Evolutionary conservation across 2,113 vertebrate genomes (phyloP), one percentile per base, ranked within the genome.

Genomic region (pig (Sus scrofa)): DNA sequence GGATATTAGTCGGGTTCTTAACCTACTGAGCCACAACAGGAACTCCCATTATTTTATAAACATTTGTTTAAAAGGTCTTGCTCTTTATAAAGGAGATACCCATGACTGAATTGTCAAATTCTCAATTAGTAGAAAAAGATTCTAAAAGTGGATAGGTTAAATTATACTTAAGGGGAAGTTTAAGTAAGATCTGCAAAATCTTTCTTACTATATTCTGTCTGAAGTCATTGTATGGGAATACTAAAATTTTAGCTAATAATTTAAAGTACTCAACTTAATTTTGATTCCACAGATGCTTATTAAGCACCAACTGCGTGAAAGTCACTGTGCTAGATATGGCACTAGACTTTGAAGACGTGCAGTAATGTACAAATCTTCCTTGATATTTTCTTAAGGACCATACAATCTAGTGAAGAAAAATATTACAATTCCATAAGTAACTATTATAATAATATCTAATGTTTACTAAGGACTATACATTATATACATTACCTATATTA

Each of bases 131-230:
- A 37, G 19, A 71, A 86, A 86, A 93, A 7, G 62, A 37, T 82
- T 96, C 73, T 77, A 92, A 93, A 91, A 88, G 60, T 81, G 30
- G 10, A 3, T 84, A 32, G 30, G 32, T 90, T 87, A 84, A 92
- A 84, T 50, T 86, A 10, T 79, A 50, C 26, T 39, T 52, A n/a
- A 75, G 10, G 7, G 2, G 65, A 87, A 71, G 19, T 10, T 84
- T 32, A 30, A 82, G 4, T 27, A 68, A 92, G 12, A 4, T n/a
- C 32, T 82, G 10, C 9, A 88, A 91, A 44, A 37, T 0, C 70
- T 34, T 52, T 50, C 26, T n/a, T 70, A 37, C 13, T 62, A 44
- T 82, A 56, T 39, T 86, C 68, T 83, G 0, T 91, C n/a, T 70
- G 27, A 91, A 90, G n/a, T 44, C 26, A 84, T 32, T 87, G 12